A percentile compares a stretch with the other conserved stretches of the same genome.
phyloP scores from a whole-genome alignment of 2,888 invertebrate genomes.

The Drosophila phalerata region DNA sequence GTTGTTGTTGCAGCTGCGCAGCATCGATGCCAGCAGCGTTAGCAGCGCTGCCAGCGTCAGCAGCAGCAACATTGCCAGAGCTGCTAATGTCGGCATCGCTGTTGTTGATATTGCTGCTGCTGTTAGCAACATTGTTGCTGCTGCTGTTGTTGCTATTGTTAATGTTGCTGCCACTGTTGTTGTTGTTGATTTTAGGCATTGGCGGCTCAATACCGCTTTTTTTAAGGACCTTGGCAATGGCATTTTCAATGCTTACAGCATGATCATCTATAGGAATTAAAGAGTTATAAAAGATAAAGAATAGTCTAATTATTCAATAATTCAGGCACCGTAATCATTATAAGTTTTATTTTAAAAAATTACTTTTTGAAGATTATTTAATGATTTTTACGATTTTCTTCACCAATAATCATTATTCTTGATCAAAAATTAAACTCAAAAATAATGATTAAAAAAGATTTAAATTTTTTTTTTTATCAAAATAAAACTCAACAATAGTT shows the following conservation, averaged over 20 bases:
- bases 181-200: slow-evolving; percentile 70
- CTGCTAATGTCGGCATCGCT: slow-evolving; percentile 71
- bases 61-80: slow-evolving; percentile 81
- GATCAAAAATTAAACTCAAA: no score
- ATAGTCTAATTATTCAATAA: no score
- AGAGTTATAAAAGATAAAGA: no score
- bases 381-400: no score
- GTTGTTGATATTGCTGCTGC: slow-evolving; percentile 22
- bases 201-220: slow-evolving; percentile 87
- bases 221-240: slow-evolving; percentile 91
- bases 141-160: slow-evolving; percentile 11
- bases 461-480: no score
- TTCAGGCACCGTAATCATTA: no score
- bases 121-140: slow-evolving; percentile 15
- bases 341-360: no score
- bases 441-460: no score
- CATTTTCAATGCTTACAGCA: slow-evolving; percentile 92
- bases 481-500: no score
- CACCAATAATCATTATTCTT: no score
- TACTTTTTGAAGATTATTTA: no score
- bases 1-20: slow-evolving; percentile 8
- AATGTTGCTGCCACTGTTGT: neutral
- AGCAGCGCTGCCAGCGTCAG: slow-evolving; percentile 80
- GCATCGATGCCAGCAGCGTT: slow-evolving; percentile 13
- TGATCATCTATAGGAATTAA: slow-evolving; percentile 87